Evolutionary conservation across 2,797 vertebrate species (phyloP), one percentile per base, ranked within the genome.

Genomic region (Leptoclinus maculatus): DNA sequence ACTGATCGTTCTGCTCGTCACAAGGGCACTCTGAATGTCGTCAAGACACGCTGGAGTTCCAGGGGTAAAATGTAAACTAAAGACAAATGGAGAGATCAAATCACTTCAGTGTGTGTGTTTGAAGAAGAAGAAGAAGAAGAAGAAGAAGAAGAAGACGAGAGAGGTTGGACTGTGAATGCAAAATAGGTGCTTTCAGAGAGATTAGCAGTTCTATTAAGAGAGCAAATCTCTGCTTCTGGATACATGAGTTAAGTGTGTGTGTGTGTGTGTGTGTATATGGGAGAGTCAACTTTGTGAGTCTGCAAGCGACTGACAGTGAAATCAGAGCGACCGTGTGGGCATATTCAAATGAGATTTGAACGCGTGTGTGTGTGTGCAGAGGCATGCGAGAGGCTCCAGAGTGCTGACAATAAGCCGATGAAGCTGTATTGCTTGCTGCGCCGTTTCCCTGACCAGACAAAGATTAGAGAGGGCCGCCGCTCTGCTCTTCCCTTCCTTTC

Each of bases 371-470:
- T 57, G 29, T 32, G 36, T 76, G 41, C 16, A 63, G 25, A 41
- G 39, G 43, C 21, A 64, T 63, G 70, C 43, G 45, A 67, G 58
- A 66, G 36, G 27, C 38, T 68, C 41, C 51, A 79, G 78, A 84
- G 65, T 83, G 86, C 88, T 88, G 89, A 90, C 83, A 83, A 77
- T 7, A 57, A 66, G 66, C 65, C 8, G 69, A 84, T 88, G 76
- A 80, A 89, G 87, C 86, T 66, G 79, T 76, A 72, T 25, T 71
- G 76, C 83, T 85, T 80, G 81, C 76, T 81, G 6, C 51, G 75
- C 76, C 34, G 78, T 80, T 88, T 79, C 63, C 69, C 47, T 83
- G 81, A 79, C 41, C 71, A 81, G 77, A 79, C 53, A 76, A 69
- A 75, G 74, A 89, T 80, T 68, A 82, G 36, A 83, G 75, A 80